Base-by-base conservation (phyloP, 2,888 invertebrate species). In the Andrena flavipes region DNA sequence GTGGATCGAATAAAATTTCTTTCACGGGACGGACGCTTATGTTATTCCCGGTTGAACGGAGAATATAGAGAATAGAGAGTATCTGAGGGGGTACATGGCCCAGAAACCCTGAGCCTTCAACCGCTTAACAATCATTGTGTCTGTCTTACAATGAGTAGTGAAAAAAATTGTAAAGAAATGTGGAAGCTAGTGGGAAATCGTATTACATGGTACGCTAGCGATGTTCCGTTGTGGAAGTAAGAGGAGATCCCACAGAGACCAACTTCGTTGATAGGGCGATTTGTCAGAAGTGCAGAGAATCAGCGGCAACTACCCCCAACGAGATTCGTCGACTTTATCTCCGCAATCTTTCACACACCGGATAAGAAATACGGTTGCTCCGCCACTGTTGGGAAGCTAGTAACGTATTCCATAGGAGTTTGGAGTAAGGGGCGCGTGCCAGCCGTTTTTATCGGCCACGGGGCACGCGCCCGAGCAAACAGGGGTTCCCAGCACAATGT, bases 401-500 rank as follows among this genome's bases (percentile, higher is more conserved):
- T 60, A 80, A 80, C 80, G 78, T 80, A 72, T 78, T 72, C 67
- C 62, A n/a, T 26, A 8, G 1, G 8, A 48, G 78, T 80, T 77
- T 68, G n/a, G 29, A 35, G 62, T 1, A 68, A 77, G 76, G 71
- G 83, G 76, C 82, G 78, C 78, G 83, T 80, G 77, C 29, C 82
- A 65, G 54, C 64, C 82, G 84, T 35, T 72, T 65, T 76, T 70
- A 74, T 77, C 77, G 64, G 73, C 7, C 72, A 73, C 54, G 59
- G 80, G 84, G 85, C 84, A 56, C 56, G 56, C 51, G 51, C 51
- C 79, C 88, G 84, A 76, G 82, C 85, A 87, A 87, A 87, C 85
- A 85, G 88, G 86, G 88, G 84, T 80, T 84, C 84, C 82, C 33
- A 26, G 83, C 68, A 87, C 84, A 85, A 82, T 85, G 79, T 83